Conservation (phyloP, 2,797 vertebrate species). For the Atherinosoma microstoma region DNA sequence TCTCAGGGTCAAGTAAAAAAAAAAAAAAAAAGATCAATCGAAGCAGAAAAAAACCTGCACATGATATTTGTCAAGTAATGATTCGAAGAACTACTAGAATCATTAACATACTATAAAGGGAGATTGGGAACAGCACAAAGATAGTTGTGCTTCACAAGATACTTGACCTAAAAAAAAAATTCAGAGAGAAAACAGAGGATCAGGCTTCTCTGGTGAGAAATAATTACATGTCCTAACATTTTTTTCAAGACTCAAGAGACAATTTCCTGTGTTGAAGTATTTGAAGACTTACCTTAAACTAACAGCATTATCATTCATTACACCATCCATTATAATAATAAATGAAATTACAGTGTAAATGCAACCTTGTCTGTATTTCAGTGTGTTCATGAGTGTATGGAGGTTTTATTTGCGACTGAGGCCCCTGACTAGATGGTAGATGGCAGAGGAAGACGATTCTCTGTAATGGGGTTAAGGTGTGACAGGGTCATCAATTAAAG, state of each 20-base stretch:
- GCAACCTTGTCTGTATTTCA: conserved; percentile 9
- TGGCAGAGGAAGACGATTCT: conserved; percentile 46
- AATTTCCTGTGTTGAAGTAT: conserved; percentile 42
- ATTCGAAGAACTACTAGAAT: conserved; percentile 45
- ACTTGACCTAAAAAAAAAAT: conserved; percentile 70
- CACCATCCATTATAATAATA: conserved; percentile 11
- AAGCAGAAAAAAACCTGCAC: conserved; percentile 21
- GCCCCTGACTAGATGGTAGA: conserved; percentile 50
- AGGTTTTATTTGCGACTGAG: conserved; percentile 27
- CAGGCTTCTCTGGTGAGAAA: conserved; percentile 40
- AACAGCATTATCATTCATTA: conserved; percentile 14
- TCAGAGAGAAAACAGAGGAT: conserved; percentile 24
- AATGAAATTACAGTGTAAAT: conserved; percentile 33
- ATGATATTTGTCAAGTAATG: conserved; percentile 43
- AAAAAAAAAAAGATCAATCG: conserved; percentile 30
- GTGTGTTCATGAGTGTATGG: conserved; percentile 2
- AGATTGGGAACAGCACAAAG: conserved; percentile 38
- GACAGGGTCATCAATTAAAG: conserved; percentile 78
- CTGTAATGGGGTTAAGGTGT: conserved; percentile 74
- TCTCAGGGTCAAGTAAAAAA: conserved; percentile 59
- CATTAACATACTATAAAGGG: conserved; percentile 62
- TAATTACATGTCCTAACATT: conserved; percentile 46
- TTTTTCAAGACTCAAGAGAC: conserved; percentile 42
- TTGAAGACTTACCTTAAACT: conserved; percentile 42
- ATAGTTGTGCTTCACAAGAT: conserved; percentile 45